Evolutionary conservation across 2,797 vertebrate species (phyloP).

Genomic region (Phrynocephalus guinanensis): DNA sequence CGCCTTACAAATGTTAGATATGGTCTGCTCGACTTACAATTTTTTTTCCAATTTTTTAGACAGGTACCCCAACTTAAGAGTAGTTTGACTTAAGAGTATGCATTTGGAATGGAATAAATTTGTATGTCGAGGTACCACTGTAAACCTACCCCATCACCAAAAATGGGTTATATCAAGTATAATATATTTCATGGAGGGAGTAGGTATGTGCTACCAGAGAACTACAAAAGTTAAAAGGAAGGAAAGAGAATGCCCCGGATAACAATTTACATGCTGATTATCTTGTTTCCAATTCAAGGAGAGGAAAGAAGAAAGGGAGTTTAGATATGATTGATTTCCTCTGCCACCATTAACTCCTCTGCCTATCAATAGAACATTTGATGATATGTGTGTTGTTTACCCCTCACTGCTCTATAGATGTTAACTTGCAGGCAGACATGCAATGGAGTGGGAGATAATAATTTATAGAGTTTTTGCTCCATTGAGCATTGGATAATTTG

Average conservation of each 20-base stretch:
- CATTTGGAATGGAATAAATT: too few relatives aligned
- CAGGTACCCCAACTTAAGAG: too few relatives aligned
- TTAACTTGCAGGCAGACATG: constrained; percentile 51
- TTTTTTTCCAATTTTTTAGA: too few relatives aligned
- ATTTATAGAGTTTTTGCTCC: constrained; percentile 64
- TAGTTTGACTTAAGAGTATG: too few relatives aligned
- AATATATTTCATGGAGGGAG: not conserved
- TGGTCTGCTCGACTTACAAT: too few relatives aligned
- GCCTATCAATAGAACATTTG: constrained; percentile 54
- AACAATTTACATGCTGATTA: constrained; percentile 47
- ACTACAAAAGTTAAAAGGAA: not conserved
- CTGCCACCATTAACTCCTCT: constrained; percentile 38
- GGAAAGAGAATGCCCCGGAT: not conserved
- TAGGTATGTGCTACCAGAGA: not conserved
- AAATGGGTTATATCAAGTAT: not conserved
- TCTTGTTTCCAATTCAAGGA: constrained; percentile 56
- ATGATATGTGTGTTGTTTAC: constrained; percentile 54
- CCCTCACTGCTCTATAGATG: constrained; percentile 40
- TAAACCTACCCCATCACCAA: not conserved
- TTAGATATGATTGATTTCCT: constrained; percentile 59
- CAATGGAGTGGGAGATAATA: constrained; percentile 57
- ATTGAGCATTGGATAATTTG: constrained; percentile 67
- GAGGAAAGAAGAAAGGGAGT: constrained; percentile 37
- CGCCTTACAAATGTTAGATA: too few relatives aligned
- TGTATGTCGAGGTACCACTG: too few relatives aligned